Base-by-base conservation (phyloP, 2,113 vertebrate species). In the Rutilus rutilus region DNA sequence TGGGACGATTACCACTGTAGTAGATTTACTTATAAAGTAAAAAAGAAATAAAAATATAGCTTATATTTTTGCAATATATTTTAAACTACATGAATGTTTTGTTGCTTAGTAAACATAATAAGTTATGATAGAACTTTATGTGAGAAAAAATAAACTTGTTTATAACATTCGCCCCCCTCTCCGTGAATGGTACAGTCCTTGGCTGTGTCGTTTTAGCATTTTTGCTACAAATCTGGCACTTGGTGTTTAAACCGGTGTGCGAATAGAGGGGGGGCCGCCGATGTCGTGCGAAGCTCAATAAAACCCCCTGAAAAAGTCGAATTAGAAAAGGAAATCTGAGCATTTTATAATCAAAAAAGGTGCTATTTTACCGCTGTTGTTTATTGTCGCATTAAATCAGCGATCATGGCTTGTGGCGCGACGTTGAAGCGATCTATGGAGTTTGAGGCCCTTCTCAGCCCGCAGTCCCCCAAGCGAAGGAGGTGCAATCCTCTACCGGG, bases 371-470 rank as follows among this genome's bases (percentile, higher is more conserved):
- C n/a, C 33, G 42, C 64, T 33, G 30, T 79, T 77, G 2, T n/a
- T 45, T 39, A 19, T 89, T 76, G 36, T 15, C 39, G 80, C 8
- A 52, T 89, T 90, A 52, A 21, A 89, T 87, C 76, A 78, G 82
- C 88, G 54, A 93, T 88, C 87, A 97, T 97, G 97, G 96, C 96
- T 85, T 97, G 96, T 84, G 97, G 97, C 89, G 97, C 96, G 80
- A 97, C 96, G 87, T 93, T 97, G 92, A 97, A 97, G 90, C 94
- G 97, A 86, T 96, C 96, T 80, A 96, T 96, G 95, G 97, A 97
- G 94, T 97, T 97, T 85, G 96, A 97, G 95, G 96, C 96, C 92
- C 95, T 97, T 89, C 95, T 97, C 91, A 97, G 96, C 92, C 97
- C 97, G 33, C 95, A 96, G 87, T 97, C 96, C 85, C 96, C 96